These are phyloP conservation scores for Taxidea taxus DNA, from an alignment of 2,113 vertebrate species.

Conservation along the genomic window DNA sequence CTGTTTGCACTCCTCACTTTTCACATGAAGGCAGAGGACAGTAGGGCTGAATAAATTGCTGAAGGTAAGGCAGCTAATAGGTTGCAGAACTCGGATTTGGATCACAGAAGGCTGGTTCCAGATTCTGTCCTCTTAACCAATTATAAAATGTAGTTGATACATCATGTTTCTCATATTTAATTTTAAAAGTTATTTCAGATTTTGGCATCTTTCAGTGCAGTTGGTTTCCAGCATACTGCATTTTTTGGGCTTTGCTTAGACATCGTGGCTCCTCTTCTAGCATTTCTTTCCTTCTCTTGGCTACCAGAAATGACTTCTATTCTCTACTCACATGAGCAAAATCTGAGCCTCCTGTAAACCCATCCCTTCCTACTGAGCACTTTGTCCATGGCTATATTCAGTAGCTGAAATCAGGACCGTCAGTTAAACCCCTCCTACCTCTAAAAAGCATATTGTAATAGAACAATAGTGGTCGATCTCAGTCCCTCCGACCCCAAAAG, in stretches of 20 bases:
- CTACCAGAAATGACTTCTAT: slow-evolving; percentile 21
- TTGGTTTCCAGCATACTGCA: slow-evolving; percentile 39
- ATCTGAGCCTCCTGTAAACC: background rate
- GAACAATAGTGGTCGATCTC: background rate
- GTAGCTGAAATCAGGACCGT: background rate
- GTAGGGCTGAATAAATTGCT: background rate
- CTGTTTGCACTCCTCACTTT: background rate
- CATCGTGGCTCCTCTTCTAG: background rate
- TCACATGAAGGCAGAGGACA: background rate
- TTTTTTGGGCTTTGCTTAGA: slow-evolving; percentile 1
- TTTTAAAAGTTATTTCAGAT: slow-evolving; percentile 53
- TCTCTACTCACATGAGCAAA: background rate
- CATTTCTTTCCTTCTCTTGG: slow-evolving; percentile 34
- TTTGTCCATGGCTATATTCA: background rate
- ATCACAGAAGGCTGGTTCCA: background rate
- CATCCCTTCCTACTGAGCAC: background rate
- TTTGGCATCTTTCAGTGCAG: slow-evolving; percentile 8
- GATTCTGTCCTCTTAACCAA: background rate
- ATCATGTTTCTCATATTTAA: slow-evolving; percentile 15
- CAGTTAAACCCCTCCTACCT: background rate
- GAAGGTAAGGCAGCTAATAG: background rate
- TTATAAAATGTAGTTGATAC: background rate
- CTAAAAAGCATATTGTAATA: background rate
- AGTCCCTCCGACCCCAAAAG: background rate
- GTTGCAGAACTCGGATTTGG: background rate